A percentile compares a stretch with the other conserved stretches of the same genome.
Evolutionary conservation across 1,140 invertebrate species (phyloP).

Genomic region (Listronotus bonariensis): DNA sequence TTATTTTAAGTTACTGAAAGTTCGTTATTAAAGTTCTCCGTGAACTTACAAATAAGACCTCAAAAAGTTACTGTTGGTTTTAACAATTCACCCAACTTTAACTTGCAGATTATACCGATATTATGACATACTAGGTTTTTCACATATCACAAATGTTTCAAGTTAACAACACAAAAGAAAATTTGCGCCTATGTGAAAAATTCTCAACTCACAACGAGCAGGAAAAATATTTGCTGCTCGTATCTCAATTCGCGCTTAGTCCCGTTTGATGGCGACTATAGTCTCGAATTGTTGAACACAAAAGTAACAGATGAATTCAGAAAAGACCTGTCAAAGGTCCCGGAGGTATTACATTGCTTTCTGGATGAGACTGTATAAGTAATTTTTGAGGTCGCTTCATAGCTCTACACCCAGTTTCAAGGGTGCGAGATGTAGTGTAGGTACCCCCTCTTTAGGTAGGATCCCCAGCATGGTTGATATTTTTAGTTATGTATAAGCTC

Average conservation of each 20-base stretch:
- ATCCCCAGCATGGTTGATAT: conserved; percentile 42
- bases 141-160: neutral
- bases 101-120: conserved; percentile 37
- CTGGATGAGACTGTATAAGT: conserved; percentile 57
- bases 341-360: conserved; percentile 54
- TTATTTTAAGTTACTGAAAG: neutral
- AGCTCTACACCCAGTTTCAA: conserved; percentile 30
- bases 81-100: conserved; percentile 53
- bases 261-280: conserved; percentile 28
- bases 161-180: neutral
- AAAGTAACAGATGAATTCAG: conserved; percentile 55
- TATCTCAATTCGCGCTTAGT: conserved; percentile 42
- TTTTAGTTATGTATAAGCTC: neutral
- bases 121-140: neutral
- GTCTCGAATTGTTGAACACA: conserved; percentile 52
- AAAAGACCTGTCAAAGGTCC: conserved; percentile 51
- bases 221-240: neutral
- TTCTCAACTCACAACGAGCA: conserved; percentile 8
- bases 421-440: conserved; percentile 44
- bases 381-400: conserved; percentile 57
- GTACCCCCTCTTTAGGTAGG: conserved; percentile 52
- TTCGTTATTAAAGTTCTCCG: conserved; percentile 18
- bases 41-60: conserved; percentile 52
- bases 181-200: too few species aligned
- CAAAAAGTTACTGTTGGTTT: conserved; percentile 57